Percentiles rank a stretch among this genome's conserved stretches.
These are phyloP conservation scores for Galendromus occidentalis DNA, from an alignment of 1,140 invertebrate species.

Conservation along the genomic window DNA sequence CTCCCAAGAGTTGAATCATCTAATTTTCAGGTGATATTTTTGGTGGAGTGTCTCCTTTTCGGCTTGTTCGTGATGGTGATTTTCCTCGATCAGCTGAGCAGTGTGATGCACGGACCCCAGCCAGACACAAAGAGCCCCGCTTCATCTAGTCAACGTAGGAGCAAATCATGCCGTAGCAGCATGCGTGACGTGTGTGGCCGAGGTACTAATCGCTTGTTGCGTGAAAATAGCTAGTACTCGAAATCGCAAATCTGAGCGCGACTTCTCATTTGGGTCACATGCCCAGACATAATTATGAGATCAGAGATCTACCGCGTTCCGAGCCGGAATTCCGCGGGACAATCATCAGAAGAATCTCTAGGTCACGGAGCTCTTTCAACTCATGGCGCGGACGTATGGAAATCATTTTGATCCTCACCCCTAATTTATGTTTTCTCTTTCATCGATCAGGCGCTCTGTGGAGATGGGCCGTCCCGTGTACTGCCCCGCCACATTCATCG, in stretches of 20 bases:
- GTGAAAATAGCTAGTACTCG: too few species aligned
- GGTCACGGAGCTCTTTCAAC: too few species aligned
- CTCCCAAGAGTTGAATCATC: too few species aligned
- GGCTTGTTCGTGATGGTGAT: constrained; percentile 75
- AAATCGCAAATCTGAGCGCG: too few species aligned
- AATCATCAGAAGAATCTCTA: too few species aligned
- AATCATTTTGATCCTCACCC: background rate
- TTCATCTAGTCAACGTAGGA: constrained; percentile 11
- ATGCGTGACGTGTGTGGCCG: constrained; percentile 58
- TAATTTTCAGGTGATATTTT: constrained; percentile 62
- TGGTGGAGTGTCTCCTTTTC: constrained; percentile 62
- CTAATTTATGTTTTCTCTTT: background rate
- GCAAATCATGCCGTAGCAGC: constrained; percentile 13
- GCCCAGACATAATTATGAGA: too few species aligned
- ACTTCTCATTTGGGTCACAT: too few species aligned
- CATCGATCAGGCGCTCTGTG: constrained; percentile 34
- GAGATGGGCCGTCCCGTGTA: constrained; percentile 38
- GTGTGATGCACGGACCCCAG: background rate
- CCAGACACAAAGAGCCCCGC: background rate
- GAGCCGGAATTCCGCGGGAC: too few species aligned
- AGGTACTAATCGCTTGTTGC: constrained; percentile 29
- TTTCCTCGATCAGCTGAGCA: constrained; percentile 58
- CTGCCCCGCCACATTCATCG: constrained; percentile 19
- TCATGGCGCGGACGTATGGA: too few species aligned
- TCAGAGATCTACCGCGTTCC: too few species aligned